A percentile compares a stretch with the other conserved stretches of the same genome.
These are phyloP conservation scores for Luperina nickerlii DNA, from an alignment of 2,888 invertebrate species.

Conservation along the genomic window DNA sequence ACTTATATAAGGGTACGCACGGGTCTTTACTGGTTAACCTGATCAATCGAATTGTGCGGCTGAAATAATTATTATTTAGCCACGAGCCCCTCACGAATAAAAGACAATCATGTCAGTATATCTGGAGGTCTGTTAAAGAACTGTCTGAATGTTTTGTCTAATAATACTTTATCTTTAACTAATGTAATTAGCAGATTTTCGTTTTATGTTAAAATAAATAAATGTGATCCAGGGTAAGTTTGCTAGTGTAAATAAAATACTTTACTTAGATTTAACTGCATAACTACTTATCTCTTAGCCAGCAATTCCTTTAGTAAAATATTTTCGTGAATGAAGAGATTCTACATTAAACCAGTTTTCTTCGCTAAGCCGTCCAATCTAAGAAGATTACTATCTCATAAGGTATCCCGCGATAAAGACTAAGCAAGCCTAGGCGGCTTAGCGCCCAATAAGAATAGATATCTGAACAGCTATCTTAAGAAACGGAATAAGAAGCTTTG, in stretches of 20 bases:
- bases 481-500: constrained; percentile 6
- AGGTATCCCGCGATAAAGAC: constrained; percentile 11
- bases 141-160: too few relatives aligned
- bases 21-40: too few relatives aligned
- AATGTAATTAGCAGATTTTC: too few relatives aligned
- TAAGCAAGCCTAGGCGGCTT: constrained; percentile 1
- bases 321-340: not conserved
- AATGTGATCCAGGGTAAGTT: not conserved
- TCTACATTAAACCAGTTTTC: not conserved
- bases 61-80: too few relatives aligned
- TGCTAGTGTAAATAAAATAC: too few relatives aligned
- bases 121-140: too few relatives aligned
- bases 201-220: too few relatives aligned
- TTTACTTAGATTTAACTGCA: not conserved
- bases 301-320: not conserved
- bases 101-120: too few relatives aligned
- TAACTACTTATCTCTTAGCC: not conserved
- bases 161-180: too few relatives aligned
- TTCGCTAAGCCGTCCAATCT: constrained; percentile 27
- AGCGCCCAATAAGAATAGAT: constrained; percentile 15
- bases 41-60: too few relatives aligned
- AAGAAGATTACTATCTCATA: constrained; percentile 24
- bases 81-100: too few relatives aligned
- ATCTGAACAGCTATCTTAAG: constrained; percentile 30
- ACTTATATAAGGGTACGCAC: too few relatives aligned